These are phyloP conservation scores for Nomada ruficornis DNA, from an alignment of 2,888 invertebrate genomes.

Conservation along the genomic window DNA sequence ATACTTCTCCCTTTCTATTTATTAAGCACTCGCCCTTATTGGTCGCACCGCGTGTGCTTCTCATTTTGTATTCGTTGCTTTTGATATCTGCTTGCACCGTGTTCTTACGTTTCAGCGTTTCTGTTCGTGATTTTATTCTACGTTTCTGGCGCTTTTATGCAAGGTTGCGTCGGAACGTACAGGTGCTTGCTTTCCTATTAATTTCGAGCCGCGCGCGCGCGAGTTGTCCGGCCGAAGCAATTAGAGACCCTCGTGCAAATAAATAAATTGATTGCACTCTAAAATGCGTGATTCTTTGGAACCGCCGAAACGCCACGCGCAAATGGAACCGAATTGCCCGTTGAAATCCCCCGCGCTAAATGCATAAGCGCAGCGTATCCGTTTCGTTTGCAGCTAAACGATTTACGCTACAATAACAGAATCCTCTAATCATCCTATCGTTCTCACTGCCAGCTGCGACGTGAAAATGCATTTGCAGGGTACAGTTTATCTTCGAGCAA, in stretches of 20 bases:
- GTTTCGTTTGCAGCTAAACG: neutral
- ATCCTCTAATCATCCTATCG: neutral
- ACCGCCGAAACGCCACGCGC: neutral
- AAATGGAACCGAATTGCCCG: neutral
- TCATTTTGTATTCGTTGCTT: neutral
- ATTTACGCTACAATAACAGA: neutral
- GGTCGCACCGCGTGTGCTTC: neutral
- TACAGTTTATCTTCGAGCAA: slow-evolving; percentile 6
- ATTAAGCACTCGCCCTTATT: neutral
- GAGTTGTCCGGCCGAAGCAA: neutral
- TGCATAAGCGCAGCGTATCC: neutral
- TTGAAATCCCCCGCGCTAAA: neutral
- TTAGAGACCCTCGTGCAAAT: slow-evolving; percentile 1
- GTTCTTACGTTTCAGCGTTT: neutral
- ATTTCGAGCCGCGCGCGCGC: too few relatives aligned
- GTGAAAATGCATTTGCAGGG: too few relatives aligned
- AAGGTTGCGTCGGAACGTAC: too few relatives aligned
- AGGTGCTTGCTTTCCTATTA: too few relatives aligned
- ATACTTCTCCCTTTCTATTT: neutral
- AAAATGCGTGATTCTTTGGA: neutral
- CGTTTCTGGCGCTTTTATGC: too few relatives aligned
- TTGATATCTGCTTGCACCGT: neutral
- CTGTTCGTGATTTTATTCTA: neutral
- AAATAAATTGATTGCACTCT: neutral
- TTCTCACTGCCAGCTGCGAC: neutral